A percentile compares a stretch with the other conserved stretches of the same genome.
phyloP scores from a whole-genome alignment of 2,888 invertebrate species.

The Caenorhabditis sp. region DNA sequence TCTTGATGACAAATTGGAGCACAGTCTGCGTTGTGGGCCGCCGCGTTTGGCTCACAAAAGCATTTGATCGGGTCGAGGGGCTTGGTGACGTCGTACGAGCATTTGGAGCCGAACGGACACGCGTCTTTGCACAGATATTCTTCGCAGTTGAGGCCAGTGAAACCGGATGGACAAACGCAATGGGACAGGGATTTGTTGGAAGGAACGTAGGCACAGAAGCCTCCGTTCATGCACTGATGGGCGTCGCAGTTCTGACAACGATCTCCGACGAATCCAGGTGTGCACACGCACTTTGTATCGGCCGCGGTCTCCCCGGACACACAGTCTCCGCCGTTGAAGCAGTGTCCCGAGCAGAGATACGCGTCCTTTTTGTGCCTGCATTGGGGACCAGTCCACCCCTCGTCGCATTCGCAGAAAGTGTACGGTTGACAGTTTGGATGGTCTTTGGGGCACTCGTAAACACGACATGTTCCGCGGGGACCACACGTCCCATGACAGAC shows the following conservation, averaged over 20 bases:
- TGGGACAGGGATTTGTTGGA: conserved; percentile 7
- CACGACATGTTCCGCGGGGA: conserved; percentile 39
- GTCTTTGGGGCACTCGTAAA: conserved; percentile 22
- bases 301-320: neutral
- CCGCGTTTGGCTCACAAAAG: conserved; percentile 36
- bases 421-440: conserved; percentile 26
- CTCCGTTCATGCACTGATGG: conserved; percentile 36
- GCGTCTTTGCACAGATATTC: conserved; percentile 39
- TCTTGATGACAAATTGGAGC: conserved; percentile 41
- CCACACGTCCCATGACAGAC: conserved; percentile 49
- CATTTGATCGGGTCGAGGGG: conserved; percentile 28
- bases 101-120: conserved; percentile 45
- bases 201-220: conserved; percentile 18
- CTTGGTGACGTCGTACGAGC: conserved; percentile 15
- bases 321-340: conserved; percentile 40
- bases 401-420: conserved; percentile 41
- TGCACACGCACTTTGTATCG: conserved; percentile 15
- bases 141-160: conserved; percentile 33
- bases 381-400: conserved; percentile 45
- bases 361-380: conserved; percentile 27
- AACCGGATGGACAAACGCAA: conserved; percentile 45
- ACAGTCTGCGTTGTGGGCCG: conserved; percentile 40
- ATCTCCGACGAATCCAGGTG: conserved; percentile 80
- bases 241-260: conserved; percentile 82
- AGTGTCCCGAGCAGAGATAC: conserved; percentile 18